Evolutionary conservation across 2,797 vertebrate species (phyloP).

Genomic region (Lutjanus campechanus): DNA sequence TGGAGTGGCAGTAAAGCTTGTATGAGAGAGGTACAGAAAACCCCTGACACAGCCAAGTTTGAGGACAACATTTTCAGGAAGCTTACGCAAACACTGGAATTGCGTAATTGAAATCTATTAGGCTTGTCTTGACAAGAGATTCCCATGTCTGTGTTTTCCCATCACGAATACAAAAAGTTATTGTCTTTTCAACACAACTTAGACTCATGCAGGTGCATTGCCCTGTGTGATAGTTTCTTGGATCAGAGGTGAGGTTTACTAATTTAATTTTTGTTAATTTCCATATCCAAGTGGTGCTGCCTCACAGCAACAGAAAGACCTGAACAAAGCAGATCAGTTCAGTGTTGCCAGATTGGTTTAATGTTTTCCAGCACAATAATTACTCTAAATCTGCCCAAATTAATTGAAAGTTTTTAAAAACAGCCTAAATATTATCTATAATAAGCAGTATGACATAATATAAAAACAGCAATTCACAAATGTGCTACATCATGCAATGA

Average conservation of each 20-base stretch:
- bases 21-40: conserved; percentile 11
- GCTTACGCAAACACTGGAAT: conserved; percentile 24
- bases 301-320: neutral
- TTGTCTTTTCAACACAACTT: neutral
- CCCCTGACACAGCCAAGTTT: conserved; percentile 53
- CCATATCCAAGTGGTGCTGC: neutral
- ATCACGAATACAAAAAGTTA: neutral
- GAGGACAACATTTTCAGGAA: conserved; percentile 44
- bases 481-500: too few species aligned
- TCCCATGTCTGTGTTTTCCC: conserved; percentile 12
- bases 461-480: too few species aligned
- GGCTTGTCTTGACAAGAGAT: conserved; percentile 1
- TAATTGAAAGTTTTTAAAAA: too few species aligned
- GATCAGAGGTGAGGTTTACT: neutral
- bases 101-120: conserved; percentile 41
- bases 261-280: neutral
- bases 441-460: too few species aligned
- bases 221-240: neutral
- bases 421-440: too few species aligned
- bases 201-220: neutral
- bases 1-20: neutral
- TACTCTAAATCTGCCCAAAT: too few species aligned
- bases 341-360: too few species aligned
- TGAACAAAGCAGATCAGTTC: neutral
- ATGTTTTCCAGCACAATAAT: too few species aligned